phyloP scores from a whole-genome alignment of 2,113 vertebrate genomes.

The Mixornis gularis region DNA sequence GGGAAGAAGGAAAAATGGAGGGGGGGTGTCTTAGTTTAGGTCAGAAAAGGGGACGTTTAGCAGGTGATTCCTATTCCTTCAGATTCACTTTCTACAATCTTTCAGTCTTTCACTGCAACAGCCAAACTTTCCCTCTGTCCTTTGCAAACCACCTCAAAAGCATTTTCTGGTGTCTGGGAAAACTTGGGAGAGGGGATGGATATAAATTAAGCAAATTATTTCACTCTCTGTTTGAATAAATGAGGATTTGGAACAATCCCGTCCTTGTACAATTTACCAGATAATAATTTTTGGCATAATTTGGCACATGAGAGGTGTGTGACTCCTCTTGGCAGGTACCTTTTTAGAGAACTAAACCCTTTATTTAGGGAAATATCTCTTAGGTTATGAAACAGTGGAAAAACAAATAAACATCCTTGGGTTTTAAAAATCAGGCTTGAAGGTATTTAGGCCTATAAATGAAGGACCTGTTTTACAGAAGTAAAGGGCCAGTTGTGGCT shows the following conservation, averaged over 20 bases:
- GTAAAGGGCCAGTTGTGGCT: background rate
- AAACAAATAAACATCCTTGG: background rate
- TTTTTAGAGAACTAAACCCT: background rate
- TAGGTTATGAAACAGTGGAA: background rate
- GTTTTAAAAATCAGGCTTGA: background rate
- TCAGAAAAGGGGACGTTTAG: background rate
- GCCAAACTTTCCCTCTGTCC: background rate
- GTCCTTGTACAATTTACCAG: background rate
- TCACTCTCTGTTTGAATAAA: background rate
- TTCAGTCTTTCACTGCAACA: background rate
- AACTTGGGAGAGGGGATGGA: background rate
- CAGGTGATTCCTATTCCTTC: background rate
- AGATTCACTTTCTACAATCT: background rate
- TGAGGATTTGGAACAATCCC: background rate
- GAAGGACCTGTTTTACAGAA: background rate
- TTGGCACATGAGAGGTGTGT: fast-evolving
- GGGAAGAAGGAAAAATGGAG: background rate
- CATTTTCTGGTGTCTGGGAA: background rate
- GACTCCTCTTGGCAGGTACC: background rate
- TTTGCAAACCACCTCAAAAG: background rate
- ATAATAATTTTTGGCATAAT: background rate
- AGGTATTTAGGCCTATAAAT: background rate
- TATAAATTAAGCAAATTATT: background rate
- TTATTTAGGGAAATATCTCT: background rate
- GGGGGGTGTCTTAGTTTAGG: background rate